Conservation (phyloP, 2,888 invertebrate genomes). For the Lasioglossum calceatum region DNA sequence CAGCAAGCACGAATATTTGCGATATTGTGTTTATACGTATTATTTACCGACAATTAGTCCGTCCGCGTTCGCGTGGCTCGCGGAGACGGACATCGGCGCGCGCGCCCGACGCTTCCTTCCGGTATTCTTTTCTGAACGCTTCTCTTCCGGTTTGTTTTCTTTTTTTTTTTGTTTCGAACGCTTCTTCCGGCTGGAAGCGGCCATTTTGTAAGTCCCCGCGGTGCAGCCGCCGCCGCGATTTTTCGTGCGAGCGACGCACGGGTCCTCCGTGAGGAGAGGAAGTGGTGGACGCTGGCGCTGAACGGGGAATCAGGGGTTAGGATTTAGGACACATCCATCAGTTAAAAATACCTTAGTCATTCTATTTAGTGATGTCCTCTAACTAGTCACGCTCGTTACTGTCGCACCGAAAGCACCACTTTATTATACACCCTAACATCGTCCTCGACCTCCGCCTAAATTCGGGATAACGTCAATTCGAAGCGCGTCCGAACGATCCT, state of each 20-base stretch:
- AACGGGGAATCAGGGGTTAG: slow-evolving; percentile 24
- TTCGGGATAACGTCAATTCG: slow-evolving; percentile 58
- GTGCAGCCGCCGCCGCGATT: not conserved
- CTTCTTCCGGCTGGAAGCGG: not conserved
- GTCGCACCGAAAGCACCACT: slow-evolving; percentile 77
- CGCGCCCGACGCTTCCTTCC: slow-evolving; percentile 43
- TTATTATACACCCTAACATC: slow-evolving; percentile 72
- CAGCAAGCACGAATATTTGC: slow-evolving; percentile 81
- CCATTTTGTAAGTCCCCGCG: slow-evolving; percentile 8
- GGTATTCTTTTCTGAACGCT: not conserved
- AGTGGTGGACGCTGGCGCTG: slow-evolving; percentile 62
- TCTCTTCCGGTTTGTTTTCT: not conserved
- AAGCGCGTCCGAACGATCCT: slow-evolving; percentile 44
- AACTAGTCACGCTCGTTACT: slow-evolving; percentile 61
- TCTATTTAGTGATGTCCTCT: slow-evolving; percentile 63
- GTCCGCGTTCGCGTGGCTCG: slow-evolving; percentile 33
- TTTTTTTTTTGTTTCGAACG: not conserved
- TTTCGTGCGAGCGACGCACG: slow-evolving; percentile 38
- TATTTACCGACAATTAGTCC: slow-evolving; percentile 67
- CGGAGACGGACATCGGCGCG: slow-evolving; percentile 48
- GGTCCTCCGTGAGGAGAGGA: slow-evolving; percentile 35
- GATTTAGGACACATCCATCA: slow-evolving; percentile 72
- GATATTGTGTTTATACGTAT: slow-evolving; percentile 73
- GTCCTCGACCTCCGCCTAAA: slow-evolving; percentile 20
- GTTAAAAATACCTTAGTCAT: slow-evolving; percentile 75